Evolutionary conservation across 92 coral and sea anemone species (phyloP), one percentile per base, ranked within the genome.

Genomic region (Umimayanthus kanabou): DNA sequence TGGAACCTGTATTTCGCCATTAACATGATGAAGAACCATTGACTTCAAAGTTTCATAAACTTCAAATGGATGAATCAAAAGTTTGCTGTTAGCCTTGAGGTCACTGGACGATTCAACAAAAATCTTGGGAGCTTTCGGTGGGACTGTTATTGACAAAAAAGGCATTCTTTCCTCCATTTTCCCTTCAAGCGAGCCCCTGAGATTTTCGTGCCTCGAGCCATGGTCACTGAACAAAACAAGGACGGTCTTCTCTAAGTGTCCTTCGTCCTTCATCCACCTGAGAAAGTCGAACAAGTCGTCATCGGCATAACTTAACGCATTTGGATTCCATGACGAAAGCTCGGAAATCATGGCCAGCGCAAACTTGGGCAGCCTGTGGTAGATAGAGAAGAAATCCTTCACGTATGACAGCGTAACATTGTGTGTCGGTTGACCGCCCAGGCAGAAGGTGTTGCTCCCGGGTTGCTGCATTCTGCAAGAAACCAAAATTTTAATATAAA

Each of bases 101-200:
- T 87, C 91, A 16, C 76, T 45, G 1, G 87, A 42, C 49, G 86
- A 76, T 73, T 89, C 85, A n/a, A 89, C 76, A 39, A 91, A 47
- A 16, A 25, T 37, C 80, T 90, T 89, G 47, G 95, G 93, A 6
- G 90, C 90, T 67, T 91, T 90, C 0, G 89, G 89, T 28, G 98
- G 98, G 39, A 93, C 53, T 22, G 94, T 88, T n/a, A 93, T 90
- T 15, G 98, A 91, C 23, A 95, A 89, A 69, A 87, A 93, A 26
- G 98, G 98, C 88, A 91, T 90, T 33, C 98, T 84, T 89, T 95
- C 98, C 76, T 95, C 98, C 79, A 95, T 82, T 71, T 95, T 95
- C 20, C 98, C 98, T 85, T 93, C 91, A n/a, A 95, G 90, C 22
- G 92, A 82, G 40, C 82, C 77, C 77, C 98, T 88, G n/a, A 93